Evolutionary conservation across 2,888 invertebrate genomes (phyloP), one percentile per base, ranked within the genome.

Genomic region (Oscheius sp.): DNA sequence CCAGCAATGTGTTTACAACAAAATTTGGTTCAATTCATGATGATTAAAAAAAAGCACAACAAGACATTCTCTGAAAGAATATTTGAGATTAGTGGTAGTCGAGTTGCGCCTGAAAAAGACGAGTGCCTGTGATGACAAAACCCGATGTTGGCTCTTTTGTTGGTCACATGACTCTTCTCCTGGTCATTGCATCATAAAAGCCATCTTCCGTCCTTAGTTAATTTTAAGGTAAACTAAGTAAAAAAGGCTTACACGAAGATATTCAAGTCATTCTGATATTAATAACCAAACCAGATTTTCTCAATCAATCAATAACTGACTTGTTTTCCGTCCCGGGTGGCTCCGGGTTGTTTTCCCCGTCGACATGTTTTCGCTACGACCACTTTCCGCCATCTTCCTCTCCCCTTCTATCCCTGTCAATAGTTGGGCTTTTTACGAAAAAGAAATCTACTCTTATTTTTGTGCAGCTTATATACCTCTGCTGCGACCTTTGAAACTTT

Each of bases 331-430:
- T 24, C 47, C 20, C 20, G 17, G 17, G 45, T 14, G 41, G 47
- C 47, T 47, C 20, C n/a, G 47, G 54, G 32, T 54, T 54, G 54
- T 54, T 54, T 54, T 54, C 33, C 54, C 36, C 54, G 17, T n/a
- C 33, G 33, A 32, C 33, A 17, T 54, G 54, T 54, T 54, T 54
- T 54, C 32, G 30, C 30, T 54, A 33, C 24, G n/a, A 28, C 32
- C 33, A 30, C 54, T 54, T 30, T 54, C 33, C 33, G 49, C 20
- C 12, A 22, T n/a, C 54, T 54, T 30, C 12, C 41, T 36, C 36
- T 36, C 14, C 36, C 36, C 36, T 14, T 36, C 41, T 12, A 41
- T 41, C 20, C 41, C 14, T 20, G 14, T 41, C 41, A 14, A 17
- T 41, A 17, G 14, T 41, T 3, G 36, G 8, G 36, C 12, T 12